Evolutionary conservation across 2,888 invertebrate genomes (phyloP), one percentile per base, ranked within the genome.

Genomic region (Tenthredo notha): DNA sequence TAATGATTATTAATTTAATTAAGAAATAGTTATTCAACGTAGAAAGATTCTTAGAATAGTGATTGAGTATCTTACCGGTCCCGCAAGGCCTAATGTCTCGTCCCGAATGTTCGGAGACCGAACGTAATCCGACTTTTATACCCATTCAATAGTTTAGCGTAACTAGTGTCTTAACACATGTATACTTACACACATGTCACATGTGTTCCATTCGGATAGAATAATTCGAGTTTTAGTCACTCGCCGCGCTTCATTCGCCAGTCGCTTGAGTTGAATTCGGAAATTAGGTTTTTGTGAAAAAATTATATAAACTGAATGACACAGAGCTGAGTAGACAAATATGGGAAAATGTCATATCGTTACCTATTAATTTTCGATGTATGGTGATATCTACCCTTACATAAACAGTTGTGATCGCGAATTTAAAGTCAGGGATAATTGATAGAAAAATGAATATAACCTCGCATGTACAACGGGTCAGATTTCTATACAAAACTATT

Each of bases 401-500:
- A 37, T 80, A 25, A 40, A 40, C 6, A 7, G 4, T 29, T 33
- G 50, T 18, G 50, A 74, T 77, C 29, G 54, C 7, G n/a, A 7
- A 37, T 47, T 12, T 18, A 75, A 25, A 75, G 47, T 33, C 4
- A 21, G 7, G 43, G 9, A 75, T 15, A 47, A 40, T 40, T n/a
- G 29, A 67, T 72, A 72, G 40, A 75, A 80, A 80, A 83, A 83
- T 83, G 83, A 83, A 70, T 67, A 29, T 83, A 83, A 83, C 67
- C 67, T 83, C 93, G 80, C 97, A 97, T 89, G 93, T 95, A 1
- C 95, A 95, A 85, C 95, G 96, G 29, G 97, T 98, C 0, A 94
- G 96, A 75, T 94, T 95, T 43, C 93, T 98, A 10, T 98, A 98
- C 92, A 98, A 98, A 94, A 95, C 96, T 1, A 96, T 98, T 90